A percentile compares a stretch with the other conserved stretches of the same genome.
Evolutionary conservation across 2,888 invertebrate genomes (phyloP).

Genomic region (Metalampra italica): DNA sequence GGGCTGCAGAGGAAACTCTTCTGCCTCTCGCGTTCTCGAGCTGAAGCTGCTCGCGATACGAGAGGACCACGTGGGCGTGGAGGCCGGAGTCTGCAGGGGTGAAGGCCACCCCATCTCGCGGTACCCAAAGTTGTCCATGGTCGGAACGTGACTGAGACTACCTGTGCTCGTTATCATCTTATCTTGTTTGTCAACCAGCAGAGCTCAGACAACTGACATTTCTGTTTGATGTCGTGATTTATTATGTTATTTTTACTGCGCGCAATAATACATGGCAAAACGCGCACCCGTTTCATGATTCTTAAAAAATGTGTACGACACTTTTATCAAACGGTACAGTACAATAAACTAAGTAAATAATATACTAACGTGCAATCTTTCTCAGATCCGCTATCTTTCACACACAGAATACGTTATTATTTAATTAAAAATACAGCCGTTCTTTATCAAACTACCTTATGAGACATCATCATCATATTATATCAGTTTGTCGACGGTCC

Average conservation of each 20-base stretch:
- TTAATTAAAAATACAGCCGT: too few species aligned
- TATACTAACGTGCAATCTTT: too few species aligned
- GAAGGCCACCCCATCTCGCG: conserved; percentile 77
- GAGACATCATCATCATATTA: too few species aligned
- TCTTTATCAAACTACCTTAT: too few species aligned
- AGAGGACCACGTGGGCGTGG: conserved; percentile 35
- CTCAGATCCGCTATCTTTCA: too few species aligned
- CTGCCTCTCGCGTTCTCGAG: conserved; percentile 56
- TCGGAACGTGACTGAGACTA: conserved; percentile 45
- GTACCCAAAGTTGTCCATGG: conserved; percentile 83
- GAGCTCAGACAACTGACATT: conserved; percentile 44
- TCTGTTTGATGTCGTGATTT: conserved; percentile 58
- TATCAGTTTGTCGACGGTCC: too few species aligned
- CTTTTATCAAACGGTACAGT: too few species aligned
- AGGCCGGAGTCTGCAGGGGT: conserved; percentile 50
- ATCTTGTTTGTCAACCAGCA: conserved; percentile 50
- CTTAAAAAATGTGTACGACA: too few species aligned
- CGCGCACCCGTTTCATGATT: too few species aligned
- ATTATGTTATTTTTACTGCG: conserved; percentile 59
- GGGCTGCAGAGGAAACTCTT: conserved; percentile 77
- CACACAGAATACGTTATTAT: too few species aligned
- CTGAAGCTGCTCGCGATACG: conserved; percentile 61
- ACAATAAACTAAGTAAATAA: too few species aligned
- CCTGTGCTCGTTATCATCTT: conserved; percentile 46
- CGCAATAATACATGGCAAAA: conserved; percentile 26